Base-by-base conservation (phyloP, 2,888 invertebrate genomes). In the Amorpha juglandis region DNA sequence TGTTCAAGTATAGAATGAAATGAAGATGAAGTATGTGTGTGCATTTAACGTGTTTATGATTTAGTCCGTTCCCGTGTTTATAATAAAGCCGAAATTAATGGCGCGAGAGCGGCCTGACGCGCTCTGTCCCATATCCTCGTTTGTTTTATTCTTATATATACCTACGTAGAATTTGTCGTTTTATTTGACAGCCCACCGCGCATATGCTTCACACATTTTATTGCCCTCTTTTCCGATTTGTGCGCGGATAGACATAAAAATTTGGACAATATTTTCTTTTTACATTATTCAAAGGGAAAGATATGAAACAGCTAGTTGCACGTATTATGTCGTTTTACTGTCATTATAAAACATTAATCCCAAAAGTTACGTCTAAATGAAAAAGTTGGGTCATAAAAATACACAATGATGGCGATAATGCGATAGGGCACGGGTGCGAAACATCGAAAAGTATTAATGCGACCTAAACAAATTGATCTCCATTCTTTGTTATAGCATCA, bases 1-100 rank as follows among this genome's bases (percentile, higher is more conserved):
- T 78, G 80, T 78, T 80, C 77, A 79, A 79, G 77, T 77, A 71
- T 75, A 78, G 73, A 72, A 79, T 76, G 76, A 77, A 72, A 76
- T 74, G 71, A 63, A 45, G 69, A 66, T 65, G 68, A 75, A 80
- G 79, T 77, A 76, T 67, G 69, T 69, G 69, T 69, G 65, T 71
- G 70, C 79, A 81, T 86, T 85, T 86, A 88, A 81, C 78, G 82
- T 88, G 89, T 89, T 91, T 90, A 90, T 89, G 89, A 91, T 91
- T 89, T 83, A 87, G 86, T 82, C 81, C 73, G 83, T 64, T 82
- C 75, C 84, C 81, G 82, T 89, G 90, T 91, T 91, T 91, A 91
- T 90, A 90, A 89, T 91, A 91, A 90, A 89, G 83, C 81, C 71
- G 79, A 86, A 87, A 92, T 91, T 89, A 89, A 91, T 90, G 89